These are phyloP conservation scores for Craterocephalus amniculus DNA, from an alignment of 2,797 vertebrate species.

Conservation along the genomic window DNA sequence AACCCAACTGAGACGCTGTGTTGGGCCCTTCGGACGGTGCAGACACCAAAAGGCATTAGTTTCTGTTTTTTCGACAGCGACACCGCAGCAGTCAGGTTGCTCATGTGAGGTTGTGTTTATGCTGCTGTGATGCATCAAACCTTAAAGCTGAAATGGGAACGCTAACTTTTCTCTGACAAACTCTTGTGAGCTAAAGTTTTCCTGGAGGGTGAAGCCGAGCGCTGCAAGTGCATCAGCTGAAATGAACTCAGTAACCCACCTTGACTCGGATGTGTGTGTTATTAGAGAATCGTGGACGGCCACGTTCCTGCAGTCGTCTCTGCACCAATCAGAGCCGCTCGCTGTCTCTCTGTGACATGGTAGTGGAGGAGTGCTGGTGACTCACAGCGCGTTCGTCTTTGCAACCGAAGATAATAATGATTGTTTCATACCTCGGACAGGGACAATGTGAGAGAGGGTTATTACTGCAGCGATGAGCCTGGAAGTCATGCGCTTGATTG, in stretches of 20 bases:
- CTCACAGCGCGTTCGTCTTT: constrained; percentile 19
- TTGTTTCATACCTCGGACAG: constrained; percentile 7
- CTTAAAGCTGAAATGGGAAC: too few species aligned
- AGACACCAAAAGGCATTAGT: too few species aligned
- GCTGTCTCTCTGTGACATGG: background rate
- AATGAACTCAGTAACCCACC: constrained; percentile 16
- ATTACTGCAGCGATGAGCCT: constrained; percentile 29
- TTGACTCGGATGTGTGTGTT: constrained; percentile 3
- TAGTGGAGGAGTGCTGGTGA: constrained; percentile 28
- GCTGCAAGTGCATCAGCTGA: background rate
- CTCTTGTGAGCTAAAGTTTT: too few species aligned
- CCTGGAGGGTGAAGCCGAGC: background rate
- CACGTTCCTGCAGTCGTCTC: constrained; percentile 13
- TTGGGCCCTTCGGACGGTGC: too few species aligned
- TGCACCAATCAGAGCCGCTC: constrained; percentile 30
- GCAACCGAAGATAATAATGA: constrained; percentile 17
- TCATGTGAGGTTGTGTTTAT: too few species aligned
- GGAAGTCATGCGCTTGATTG: constrained; percentile 31
- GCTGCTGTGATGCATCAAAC: too few species aligned
- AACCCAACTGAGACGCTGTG: too few species aligned
- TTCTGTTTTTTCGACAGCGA: too few species aligned
- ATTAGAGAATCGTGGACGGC: background rate
- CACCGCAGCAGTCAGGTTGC: too few species aligned
- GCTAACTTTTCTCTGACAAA: too few species aligned
- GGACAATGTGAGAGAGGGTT: constrained; percentile 1